Evolutionary conservation across 2,888 invertebrate genomes (phyloP), one percentile per base, ranked within the genome.

Genomic region (Serripes groenlandicus): DNA sequence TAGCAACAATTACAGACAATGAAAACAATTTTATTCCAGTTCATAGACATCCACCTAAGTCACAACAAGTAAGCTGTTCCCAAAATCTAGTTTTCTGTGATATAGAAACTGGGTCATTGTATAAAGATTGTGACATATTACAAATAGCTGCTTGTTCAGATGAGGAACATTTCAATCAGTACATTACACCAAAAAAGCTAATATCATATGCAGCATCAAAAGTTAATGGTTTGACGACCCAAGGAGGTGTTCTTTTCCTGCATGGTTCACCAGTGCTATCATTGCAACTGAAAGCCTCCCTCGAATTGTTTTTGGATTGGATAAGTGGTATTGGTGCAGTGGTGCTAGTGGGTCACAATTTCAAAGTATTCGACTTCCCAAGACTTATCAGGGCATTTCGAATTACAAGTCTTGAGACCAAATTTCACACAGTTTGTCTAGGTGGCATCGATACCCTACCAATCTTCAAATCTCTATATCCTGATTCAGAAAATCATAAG

Each of bases 271-370:
- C 75, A 18, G 72, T 81, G 26, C n/a, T 26, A n/a, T 26, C 76
- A 26, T 21, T 56, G 9, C 35, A 58, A 21, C 69, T 76, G 23
- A 42, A 62, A 26, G 35, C 42, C 37, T 69, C 35, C 21, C 60
- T 78, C 3, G 37, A 56, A 30, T 21, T 26, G 11, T 73, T 72
- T 30, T 26, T 78, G 15, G 54, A 54, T 42, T 74, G 66, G 70
- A 30, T 79, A 9, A 30, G 30, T 1, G 32, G 34, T n/a, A 54
- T 42, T 21, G 56, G 37, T 3, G 23, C 23, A 7, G 68, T 52
- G 37, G 30, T 77, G 30, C 35, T 81, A 28, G 56, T 81, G 26
- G 81, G 81, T 32, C 81, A 81, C 35, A 82, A 82, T 35, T 71
- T 78, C 11, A 70, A 37, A 49, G 49, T 11, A 49, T 82, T 82